Percentiles rank a stretch among this genome's conserved stretches.
These are phyloP conservation scores for Cetonia aurata DNA, from an alignment of 2,888 invertebrate genomes.

Conservation along the genomic window DNA sequence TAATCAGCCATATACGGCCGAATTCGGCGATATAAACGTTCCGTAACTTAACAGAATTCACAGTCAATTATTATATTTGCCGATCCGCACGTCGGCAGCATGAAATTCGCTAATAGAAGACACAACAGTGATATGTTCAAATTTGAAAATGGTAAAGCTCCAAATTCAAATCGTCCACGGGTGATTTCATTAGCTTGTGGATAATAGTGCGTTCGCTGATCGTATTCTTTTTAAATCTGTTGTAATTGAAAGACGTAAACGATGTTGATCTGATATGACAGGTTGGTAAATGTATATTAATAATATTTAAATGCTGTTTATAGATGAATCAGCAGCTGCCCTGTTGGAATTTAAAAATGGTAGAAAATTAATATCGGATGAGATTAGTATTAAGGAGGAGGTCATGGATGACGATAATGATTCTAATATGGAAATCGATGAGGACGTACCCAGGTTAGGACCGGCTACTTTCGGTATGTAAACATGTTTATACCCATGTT, in stretches of 20 bases:
- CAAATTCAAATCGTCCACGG: constrained; percentile 62
- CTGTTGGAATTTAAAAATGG: constrained; percentile 72
- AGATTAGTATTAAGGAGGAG: constrained; percentile 69
- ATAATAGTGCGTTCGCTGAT: constrained; percentile 24
- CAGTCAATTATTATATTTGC: constrained; percentile 6
- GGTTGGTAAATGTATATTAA: constrained; percentile 29
- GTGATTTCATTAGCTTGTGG: constrained; percentile 42
- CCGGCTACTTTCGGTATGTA: constrained; percentile 75
- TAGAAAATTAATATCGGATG: constrained; percentile 62
- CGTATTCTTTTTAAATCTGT: constrained; percentile 21
- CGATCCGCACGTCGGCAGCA: constrained; percentile 19
- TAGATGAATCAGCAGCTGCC: constrained; percentile 71
- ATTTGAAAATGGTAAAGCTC: constrained; percentile 65
- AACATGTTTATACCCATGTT: constrained; percentile 13
- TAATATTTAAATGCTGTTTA: constrained; percentile 50
- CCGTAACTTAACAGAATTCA: constrained; percentile 8
- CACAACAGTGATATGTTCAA: constrained; percentile 59
- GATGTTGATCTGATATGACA: constrained; percentile 14
- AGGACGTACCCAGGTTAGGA: constrained; percentile 79
- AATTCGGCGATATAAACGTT: constrained; percentile 6
- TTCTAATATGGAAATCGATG: constrained; percentile 68
- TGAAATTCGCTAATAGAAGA: constrained; percentile 47
- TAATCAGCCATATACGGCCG: not conserved
- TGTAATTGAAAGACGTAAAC: constrained; percentile 5
- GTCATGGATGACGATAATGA: constrained; percentile 75